Evolutionary conservation across 2,113 vertebrate genomes (phyloP).

Genomic region (Eleginops maclovinus): DNA sequence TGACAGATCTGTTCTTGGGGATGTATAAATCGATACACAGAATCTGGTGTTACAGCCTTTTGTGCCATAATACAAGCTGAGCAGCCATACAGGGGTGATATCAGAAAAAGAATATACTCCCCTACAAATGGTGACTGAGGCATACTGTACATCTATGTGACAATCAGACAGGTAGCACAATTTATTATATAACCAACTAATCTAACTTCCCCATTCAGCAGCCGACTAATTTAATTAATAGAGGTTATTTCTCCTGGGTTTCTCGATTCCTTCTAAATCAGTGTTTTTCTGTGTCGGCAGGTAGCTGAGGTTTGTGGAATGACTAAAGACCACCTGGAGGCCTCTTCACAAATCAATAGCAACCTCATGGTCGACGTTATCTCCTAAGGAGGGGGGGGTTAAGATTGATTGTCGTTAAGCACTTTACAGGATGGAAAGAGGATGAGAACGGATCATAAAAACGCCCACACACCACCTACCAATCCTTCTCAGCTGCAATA

Average conservation of each 20-base stretch:
- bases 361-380: conserved; percentile 73
- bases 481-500: conserved; percentile 66
- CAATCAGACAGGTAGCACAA: conserved; percentile 45
- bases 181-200: conserved; percentile 56
- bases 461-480: conserved; percentile 74
- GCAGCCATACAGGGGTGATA: conserved; percentile 25
- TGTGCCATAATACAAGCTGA: conserved; percentile 33
- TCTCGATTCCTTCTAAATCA: conserved; percentile 57
- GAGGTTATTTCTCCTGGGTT: conserved; percentile 42
- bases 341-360: conserved; percentile 75
- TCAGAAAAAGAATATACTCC: conserved; percentile 44
- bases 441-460: conserved; percentile 81
- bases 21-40: conserved; percentile 38
- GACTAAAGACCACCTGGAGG: conserved; percentile 81
- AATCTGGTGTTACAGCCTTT: conserved; percentile 41
- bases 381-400: conserved; percentile 74
- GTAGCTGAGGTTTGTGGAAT: conserved; percentile 71
- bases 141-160: conserved; percentile 55
- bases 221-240: conserved; percentile 58
- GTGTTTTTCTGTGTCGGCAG: conserved; percentile 50
- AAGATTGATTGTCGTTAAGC: conserved; percentile 82
- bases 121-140: conserved; percentile 28
- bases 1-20: conserved; percentile 32
- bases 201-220: conserved; percentile 38
- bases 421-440: conserved; percentile 82